A percentile compares a stretch with the other conserved stretches of the same genome.
These are phyloP conservation scores for Poliocrania exsul DNA, from an alignment of 2,797 vertebrate genomes.

Conservation along the genomic window DNA sequence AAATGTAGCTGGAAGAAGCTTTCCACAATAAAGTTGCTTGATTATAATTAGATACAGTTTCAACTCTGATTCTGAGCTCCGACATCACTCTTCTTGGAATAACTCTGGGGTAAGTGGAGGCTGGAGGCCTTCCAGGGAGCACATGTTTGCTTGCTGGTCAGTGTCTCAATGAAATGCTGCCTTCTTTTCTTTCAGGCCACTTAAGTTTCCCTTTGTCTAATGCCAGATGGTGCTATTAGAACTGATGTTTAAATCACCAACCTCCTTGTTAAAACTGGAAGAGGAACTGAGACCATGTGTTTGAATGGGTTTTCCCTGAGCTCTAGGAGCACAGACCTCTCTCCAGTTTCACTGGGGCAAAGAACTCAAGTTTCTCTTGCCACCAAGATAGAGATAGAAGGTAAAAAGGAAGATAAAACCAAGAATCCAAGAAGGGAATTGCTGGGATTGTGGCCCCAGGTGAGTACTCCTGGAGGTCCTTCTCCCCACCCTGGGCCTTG, in stretches of 20 bases:
- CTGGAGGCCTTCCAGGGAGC: not conserved
- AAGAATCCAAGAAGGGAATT: not conserved
- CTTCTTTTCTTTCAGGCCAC: not conserved
- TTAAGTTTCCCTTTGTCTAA: not conserved
- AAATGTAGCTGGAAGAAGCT: slow-evolving; percentile 27
- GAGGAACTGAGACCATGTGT: not conserved
- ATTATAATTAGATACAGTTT: slow-evolving; percentile 13
- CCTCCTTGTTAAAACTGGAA: not conserved
- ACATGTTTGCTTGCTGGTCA: not conserved
- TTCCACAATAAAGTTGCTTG: slow-evolving; percentile 1
- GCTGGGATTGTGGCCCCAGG: not conserved
- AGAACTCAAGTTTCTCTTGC: not conserved
- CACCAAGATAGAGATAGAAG: not conserved
- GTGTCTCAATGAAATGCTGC: not conserved
- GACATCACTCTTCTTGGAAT: not conserved
- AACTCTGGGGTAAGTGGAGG: not conserved
- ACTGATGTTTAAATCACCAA: not conserved
- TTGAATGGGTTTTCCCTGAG: not conserved
- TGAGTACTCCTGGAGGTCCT: not conserved
- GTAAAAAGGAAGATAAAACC: not conserved
- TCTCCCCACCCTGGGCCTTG: not conserved
- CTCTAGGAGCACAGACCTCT: not conserved
- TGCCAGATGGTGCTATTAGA: not conserved
- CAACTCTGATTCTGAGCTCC: not conserved
- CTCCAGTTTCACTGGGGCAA: not conserved